These are phyloP conservation scores for Nibea coibor DNA, from an alignment of 2,113 vertebrate species.

Conservation along the genomic window DNA sequence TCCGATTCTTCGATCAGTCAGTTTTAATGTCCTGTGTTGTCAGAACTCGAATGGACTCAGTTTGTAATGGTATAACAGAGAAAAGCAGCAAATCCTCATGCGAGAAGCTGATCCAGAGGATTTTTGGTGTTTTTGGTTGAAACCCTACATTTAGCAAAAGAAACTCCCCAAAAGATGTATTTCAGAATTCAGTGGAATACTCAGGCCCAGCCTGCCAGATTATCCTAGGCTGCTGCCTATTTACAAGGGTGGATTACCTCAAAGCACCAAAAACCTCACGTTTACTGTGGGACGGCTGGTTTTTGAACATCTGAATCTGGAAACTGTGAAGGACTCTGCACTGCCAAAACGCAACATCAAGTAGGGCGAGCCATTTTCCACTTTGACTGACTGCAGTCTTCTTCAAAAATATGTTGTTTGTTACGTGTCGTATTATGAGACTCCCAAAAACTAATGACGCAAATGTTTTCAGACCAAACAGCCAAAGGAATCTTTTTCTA, in stretches of 20 bases:
- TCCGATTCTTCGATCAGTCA: no score
- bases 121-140: no score
- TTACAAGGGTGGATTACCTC: background rate
- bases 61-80: no score
- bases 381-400: background rate
- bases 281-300: background rate
- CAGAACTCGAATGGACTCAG: no score
- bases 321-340: background rate
- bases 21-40: no score
- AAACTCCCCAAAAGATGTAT: no score
- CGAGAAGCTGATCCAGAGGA: no score
- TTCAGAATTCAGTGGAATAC: no score
- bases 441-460: background rate
- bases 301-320: background rate
- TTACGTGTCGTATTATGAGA: background rate
- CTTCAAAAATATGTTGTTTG: background rate
- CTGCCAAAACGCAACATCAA: background rate
- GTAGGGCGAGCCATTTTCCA: background rate
- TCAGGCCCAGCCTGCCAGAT: no score
- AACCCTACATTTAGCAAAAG: no score
- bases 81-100: no score
- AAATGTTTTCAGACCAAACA: constrained; percentile 5
- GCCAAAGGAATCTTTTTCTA: background rate
- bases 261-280: background rate
- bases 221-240: background rate